Base-by-base conservation (phyloP, 2,797 vertebrate genomes). In the Lithobates pipiens region DNA sequence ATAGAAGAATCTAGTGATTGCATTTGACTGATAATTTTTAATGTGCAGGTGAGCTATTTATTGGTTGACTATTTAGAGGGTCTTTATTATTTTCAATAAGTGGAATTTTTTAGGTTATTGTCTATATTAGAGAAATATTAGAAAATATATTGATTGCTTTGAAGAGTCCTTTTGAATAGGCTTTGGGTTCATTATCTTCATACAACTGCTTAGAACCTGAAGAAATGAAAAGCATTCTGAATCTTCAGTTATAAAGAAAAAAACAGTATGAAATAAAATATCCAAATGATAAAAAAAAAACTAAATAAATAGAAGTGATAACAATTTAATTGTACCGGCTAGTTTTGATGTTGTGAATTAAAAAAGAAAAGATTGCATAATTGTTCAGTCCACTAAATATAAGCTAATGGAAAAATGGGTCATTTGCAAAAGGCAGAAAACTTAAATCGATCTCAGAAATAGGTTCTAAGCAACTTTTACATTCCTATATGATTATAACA, bases 211-310 rank as follows among this genome's bases (percentile, higher is more conserved):
- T 86, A 83, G 0, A 73, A 63, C 83, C 68, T 71, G 46, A 71
- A 34, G 68, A 57, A 34, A 80, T 80, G 44, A 80, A 80, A 57
- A 57, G 34, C 50, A 71, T 80, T 70, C 69, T 80, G 44, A 80
- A 23, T 23, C 32, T 78, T 80, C 23, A 18, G 44, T 29, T 10
- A 46, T 36, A 71, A 80, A 71, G 10, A 44, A 29, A 32, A 32
- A 32, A 80, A 80, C 6, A 71, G 32, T 0, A 34, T 27, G 18
- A 70, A 46, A 50, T 70, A 71, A 67, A 46, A 27, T 67, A 8
- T 61, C 6, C 1, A 61, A 39, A 57, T 70, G 57, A 72, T 18
- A 39, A 54, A 8, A 25, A 34, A 50, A 10, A 72, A 34, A 72
- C 2, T 36, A 76, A 57, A 50, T 5, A 81, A 34, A 72, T 36